Percentiles rank a stretch among this genome's conserved stretches.
Conservation (phyloP, 2,888 invertebrate genomes). For the Poecilus cupreus region DNA sequence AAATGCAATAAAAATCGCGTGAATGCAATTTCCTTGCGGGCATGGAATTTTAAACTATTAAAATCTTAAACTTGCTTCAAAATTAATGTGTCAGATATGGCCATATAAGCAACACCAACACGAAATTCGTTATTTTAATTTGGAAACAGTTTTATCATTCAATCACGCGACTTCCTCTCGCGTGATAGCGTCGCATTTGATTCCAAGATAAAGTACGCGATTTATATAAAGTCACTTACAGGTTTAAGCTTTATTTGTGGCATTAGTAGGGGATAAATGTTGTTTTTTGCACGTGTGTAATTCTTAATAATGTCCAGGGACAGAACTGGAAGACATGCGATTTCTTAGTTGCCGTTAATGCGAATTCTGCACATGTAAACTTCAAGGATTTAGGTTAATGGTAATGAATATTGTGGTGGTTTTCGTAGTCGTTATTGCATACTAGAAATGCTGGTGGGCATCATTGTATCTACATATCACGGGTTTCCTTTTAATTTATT, state of each 20-base stretch:
- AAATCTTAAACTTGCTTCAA: not conserved
- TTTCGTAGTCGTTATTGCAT: not conserved
- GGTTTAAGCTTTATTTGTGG: not conserved
- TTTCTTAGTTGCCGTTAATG: not conserved
- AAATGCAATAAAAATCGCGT: not conserved
- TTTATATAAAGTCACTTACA: slow-evolving; percentile 27
- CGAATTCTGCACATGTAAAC: not conserved
- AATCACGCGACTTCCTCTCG: slow-evolving; percentile 35
- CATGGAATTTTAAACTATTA: not conserved
- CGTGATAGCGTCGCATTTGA: slow-evolving; percentile 28
- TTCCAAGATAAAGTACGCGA: slow-evolving; percentile 1
- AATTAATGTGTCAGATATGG: slow-evolving; percentile 1
- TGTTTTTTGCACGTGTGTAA: slow-evolving; percentile 15
- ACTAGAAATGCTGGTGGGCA: not conserved
- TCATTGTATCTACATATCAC: no score
- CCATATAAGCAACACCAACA: slow-evolving; percentile 4
- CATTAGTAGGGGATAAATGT: slow-evolving; percentile 3
- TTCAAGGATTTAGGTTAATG: not conserved
- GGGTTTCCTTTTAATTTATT: no score
- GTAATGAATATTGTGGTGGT: not conserved
- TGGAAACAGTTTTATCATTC: slow-evolving; percentile 19
- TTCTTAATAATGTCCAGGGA: not conserved
- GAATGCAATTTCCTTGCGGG: not conserved
- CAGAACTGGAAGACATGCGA: not conserved
- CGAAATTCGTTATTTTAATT: slow-evolving; percentile 35